Evolutionary conservation across 2,113 vertebrate species (phyloP), one percentile per base, ranked within the genome.

Genomic region (Leiothrix lutea): DNA sequence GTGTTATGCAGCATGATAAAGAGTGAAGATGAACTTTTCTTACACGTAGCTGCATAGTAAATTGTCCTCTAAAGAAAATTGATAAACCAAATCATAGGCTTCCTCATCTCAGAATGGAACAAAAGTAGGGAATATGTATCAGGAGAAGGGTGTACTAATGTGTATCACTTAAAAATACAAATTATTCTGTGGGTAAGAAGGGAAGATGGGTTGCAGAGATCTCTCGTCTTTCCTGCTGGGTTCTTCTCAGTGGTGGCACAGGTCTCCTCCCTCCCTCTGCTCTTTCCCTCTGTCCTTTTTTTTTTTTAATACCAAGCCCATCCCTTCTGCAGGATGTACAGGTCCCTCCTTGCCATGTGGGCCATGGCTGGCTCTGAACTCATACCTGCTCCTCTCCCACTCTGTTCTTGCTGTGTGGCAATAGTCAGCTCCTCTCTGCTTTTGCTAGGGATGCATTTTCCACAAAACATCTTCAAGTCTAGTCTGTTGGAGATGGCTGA

Each of bases 301-400:
- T 73, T 44, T 44, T 72, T 48, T 42, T 64, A 22, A 15, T 23
- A 35, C 9, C 19, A 20, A 67, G 31, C 21, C 11, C 35, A 40
- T 57, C 45, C 11, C 6, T 36, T 21, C 60, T 5, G 2, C 31
- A 33, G 10, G 5, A n/a, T n/a, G 16, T 1, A 0, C 36, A 33
- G 26, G 36, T 77, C 40, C 12, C 19, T 80, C n/a, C 31, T 23
- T 1, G 1, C 6, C 0, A 1, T 8, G 6, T 61, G 51, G 29
- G 36, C 44, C n/a, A 17, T 7, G 24, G 14, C 40, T 35, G 57
- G 11, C 58, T 80, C 47, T 60, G 81, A 66, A 23, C 20, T 8
- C 29, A 2, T 16, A 26, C 1, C 1, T 77, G 23, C 38, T 72
- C 9, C 42, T 90, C 21, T 40, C 2, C 4, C 4, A 0, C 16